These are phyloP conservation scores for Tauraco erythrolophus DNA, from an alignment of 2,113 vertebrate genomes.

Conservation along the genomic window DNA sequence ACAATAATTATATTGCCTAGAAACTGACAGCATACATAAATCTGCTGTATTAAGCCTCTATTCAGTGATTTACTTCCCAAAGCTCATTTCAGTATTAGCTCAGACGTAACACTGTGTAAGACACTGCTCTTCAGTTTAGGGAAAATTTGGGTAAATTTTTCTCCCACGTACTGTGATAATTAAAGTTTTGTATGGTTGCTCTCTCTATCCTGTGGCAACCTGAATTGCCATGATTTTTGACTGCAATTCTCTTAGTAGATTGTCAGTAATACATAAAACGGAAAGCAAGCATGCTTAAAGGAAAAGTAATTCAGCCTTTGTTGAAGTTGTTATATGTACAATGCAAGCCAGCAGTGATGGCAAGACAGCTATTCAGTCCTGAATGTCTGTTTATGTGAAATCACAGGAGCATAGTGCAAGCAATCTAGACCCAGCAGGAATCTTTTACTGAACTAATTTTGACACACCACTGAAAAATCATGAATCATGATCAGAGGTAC, in stretches of 20 bases:
- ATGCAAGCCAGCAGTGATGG: not conserved
- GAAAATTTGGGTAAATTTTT: constrained; percentile 23
- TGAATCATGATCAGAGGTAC: not conserved
- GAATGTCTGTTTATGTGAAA: constrained; percentile 33
- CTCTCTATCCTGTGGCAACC: not conserved
- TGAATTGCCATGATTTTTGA: constrained; percentile 25
- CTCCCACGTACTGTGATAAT: constrained; percentile 18
- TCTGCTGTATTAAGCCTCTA: constrained; percentile 38
- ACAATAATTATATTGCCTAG: constrained; percentile 68
- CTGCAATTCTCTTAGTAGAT: constrained; percentile 29
- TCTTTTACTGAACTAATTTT: constrained; percentile 29
- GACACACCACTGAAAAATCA: constrained; percentile 15
- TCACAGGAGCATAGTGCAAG: constrained; percentile 30
- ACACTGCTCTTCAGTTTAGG: not conserved
- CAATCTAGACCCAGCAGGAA: not conserved
- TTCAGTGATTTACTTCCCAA: constrained; percentile 50
- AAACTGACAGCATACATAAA: constrained; percentile 63
- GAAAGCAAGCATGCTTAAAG: not conserved
- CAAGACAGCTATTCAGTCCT: not conserved
- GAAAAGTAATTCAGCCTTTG: constrained; percentile 13
- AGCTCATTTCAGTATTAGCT: constrained; percentile 54
- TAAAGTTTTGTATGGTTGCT: constrained; percentile 8
- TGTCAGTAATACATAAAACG: not conserved
- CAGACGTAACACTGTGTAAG: constrained; percentile 14
- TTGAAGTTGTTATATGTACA: not conserved